These are phyloP conservation scores for Lottia scabra DNA, from an alignment of 2,888 invertebrate species.

Conservation along the genomic window DNA sequence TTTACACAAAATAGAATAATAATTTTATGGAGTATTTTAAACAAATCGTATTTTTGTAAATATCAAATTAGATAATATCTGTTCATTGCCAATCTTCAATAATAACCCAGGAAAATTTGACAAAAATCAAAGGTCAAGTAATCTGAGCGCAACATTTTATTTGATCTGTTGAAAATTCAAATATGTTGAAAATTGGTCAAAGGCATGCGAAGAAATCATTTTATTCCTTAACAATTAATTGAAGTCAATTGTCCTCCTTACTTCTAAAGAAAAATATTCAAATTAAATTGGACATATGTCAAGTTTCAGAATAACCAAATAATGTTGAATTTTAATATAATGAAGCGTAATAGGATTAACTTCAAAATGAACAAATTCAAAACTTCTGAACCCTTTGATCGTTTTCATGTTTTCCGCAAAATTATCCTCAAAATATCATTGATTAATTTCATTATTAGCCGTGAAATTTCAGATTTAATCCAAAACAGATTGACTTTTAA, in stretches of 20 bases:
- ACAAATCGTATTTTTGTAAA: no score
- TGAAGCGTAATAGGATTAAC: not conserved
- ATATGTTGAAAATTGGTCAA: slow-evolving; percentile 3
- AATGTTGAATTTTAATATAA: not conserved
- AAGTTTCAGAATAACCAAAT: not conserved
- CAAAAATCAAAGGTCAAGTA: no score
- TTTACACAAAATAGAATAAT: no score
- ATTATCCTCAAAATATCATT: no score
- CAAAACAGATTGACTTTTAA: no score
- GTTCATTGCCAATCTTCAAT: no score
- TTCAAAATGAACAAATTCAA: not conserved
- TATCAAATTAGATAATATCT: no score
- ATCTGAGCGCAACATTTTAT: not conserved
- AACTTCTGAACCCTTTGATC: not conserved
- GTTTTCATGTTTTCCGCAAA: not conserved
- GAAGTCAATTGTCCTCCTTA: not conserved
- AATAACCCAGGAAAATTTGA: no score
- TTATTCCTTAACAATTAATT: not conserved
- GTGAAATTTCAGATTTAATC: no score
- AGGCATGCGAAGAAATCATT: not conserved
- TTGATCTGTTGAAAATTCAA: not conserved
- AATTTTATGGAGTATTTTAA: no score
- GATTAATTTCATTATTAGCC: no score
- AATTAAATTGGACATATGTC: slow-evolving; percentile 2
- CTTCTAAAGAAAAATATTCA: not conserved